These are phyloP conservation scores for Amblyornis subalaris DNA, from an alignment of 2,113 vertebrate species.

Conservation along the genomic window DNA sequence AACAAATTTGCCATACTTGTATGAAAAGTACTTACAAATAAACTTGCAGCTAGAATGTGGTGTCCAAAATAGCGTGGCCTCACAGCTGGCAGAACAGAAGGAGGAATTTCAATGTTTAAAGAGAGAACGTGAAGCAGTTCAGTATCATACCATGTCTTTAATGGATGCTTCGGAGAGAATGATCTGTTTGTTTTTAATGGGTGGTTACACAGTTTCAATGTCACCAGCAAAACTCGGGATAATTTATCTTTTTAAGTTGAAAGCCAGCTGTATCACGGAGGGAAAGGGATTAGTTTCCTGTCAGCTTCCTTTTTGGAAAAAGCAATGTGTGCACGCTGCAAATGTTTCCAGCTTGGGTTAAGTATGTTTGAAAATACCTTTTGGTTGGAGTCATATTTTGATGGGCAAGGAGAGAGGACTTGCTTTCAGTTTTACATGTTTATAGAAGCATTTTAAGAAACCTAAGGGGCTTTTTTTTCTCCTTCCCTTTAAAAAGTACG, in stretches of 20 bases:
- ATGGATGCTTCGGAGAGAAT: neutral
- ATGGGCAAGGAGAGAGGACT: conserved; percentile 7
- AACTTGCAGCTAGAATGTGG: neutral
- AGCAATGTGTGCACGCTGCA: neutral
- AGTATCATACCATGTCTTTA: neutral
- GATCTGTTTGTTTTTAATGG: neutral
- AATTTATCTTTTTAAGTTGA: conserved; percentile 22
- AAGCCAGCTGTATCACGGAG: conserved; percentile 24
- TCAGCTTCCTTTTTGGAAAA: conserved; percentile 57
- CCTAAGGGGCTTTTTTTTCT: neutral
- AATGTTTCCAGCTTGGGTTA: conserved; percentile 33
- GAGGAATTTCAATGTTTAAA: neutral
- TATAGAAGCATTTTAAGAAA: neutral
- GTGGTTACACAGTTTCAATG: neutral
- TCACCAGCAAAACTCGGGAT: neutral
- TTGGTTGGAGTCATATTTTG: conserved; percentile 14
- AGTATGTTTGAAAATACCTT: conserved; percentile 50
- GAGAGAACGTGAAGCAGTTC: neutral
- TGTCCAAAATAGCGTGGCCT: neutral
- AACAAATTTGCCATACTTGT: neutral
- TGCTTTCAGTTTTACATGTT: conserved; percentile 22
- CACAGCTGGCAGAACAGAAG: neutral
- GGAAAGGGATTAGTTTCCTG: conserved; percentile 56
- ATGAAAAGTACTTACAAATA: neutral
- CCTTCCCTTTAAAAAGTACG: neutral